Evolutionary conservation across 2,797 vertebrate genomes (phyloP).

Genomic region (Antennarius maculatus): DNA sequence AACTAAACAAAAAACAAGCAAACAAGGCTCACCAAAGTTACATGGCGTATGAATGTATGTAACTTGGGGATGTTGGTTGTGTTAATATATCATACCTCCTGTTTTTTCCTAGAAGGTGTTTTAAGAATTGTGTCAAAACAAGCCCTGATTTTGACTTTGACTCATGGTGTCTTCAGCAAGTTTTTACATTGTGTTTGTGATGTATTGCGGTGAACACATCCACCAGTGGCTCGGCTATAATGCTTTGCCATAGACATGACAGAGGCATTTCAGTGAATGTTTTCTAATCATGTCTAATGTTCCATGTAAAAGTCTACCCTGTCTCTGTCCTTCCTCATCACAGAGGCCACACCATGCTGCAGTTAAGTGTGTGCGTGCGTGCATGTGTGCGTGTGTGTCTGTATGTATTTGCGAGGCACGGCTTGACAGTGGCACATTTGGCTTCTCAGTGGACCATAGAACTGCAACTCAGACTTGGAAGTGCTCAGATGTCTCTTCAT

Average conservation of each 20-base stretch:
- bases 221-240: constrained; percentile 14
- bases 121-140: no score
- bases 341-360: constrained; percentile 41
- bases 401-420: constrained; percentile 36
- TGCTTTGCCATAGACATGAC: constrained; percentile 27
- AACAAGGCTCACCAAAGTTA: no score
- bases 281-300: constrained; percentile 81
- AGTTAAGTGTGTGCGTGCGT: constrained; percentile 34
- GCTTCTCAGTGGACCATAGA: constrained; percentile 64
- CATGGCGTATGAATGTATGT: no score
- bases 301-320: constrained; percentile 73
- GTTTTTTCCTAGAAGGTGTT: no score
- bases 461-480: constrained; percentile 57
- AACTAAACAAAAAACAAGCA: no score
- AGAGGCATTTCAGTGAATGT: constrained; percentile 61
- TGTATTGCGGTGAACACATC: constrained; percentile 9
- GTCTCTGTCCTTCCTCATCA: constrained; percentile 70
- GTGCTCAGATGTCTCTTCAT: constrained; percentile 71
- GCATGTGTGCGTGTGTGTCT: not conserved
- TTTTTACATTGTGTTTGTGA: constrained; percentile 14
- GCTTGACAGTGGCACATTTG: constrained; percentile 67
- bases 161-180: constrained; percentile 7
- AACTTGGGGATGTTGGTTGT: no score
- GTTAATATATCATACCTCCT: no score
- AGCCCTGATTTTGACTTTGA: constrained; percentile 17